Base-by-base conservation (phyloP, 2,888 invertebrate species). In the Orthosia gracilis region DNA sequence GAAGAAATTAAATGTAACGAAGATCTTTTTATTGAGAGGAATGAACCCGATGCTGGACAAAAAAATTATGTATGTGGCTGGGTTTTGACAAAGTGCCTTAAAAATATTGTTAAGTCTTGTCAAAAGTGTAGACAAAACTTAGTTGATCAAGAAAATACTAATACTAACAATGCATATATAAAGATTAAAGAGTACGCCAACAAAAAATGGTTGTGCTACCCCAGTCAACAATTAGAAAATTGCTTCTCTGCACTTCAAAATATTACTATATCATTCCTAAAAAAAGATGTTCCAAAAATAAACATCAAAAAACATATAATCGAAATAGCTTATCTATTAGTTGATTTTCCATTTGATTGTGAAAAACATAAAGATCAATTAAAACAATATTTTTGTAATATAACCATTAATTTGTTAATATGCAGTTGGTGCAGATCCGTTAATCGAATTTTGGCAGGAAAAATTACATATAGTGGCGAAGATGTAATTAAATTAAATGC, bases 61-160 rank as follows among this genome's bases (percentile, higher is more conserved):
- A 50, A 50, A 50, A 50, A 50, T 17, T 23, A 54, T 45, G 65
- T 45, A 11, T 54, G 54, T 65, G 65, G 40, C 54, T 65, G 65
- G 65, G 54, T 65, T 65, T 45, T 55, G 65, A 40, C 65, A 54
- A 65, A 65, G 45, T 55, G 65, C 54, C 65, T 65, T 62, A 40
- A 65, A 65, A 65, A 65, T 45, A 65, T 55, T 65, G 54, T 65
- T 9, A 64, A 54, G 54, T 65, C 21, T 54, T 18, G 50, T 50
- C 50, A 50, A 50, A 50, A 50, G 17, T 50, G 50, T 17, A n/a
- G n/a, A n/a, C n/a, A n/a, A n/a, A n/a, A n/a, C n/a, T n/a, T n/a
- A n/a, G n/a, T 65, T 52, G 65, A 65, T 23, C 54, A 40, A 21
- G 54, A 65, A 54, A 65, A 65, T 65, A 65, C 11, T 54, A 21